Evolutionary conservation across 2,888 invertebrate genomes (phyloP).

Genomic region (Aquatica leii): DNA sequence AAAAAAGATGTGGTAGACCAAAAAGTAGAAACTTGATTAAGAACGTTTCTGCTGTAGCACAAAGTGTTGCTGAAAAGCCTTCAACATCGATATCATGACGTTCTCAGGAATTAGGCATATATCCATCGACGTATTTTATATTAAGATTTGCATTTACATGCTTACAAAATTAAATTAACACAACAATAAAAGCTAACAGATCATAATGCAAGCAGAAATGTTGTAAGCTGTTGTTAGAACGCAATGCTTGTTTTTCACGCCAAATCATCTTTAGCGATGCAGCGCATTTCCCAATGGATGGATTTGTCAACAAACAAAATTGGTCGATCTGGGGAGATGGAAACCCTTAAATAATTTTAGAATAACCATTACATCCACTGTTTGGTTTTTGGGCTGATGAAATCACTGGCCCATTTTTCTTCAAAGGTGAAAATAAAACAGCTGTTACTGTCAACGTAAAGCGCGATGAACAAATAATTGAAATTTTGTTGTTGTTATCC

Average conservation of each 20-base stretch:
- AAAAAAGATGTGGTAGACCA: not conserved
- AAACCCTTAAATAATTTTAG: too few relatives aligned
- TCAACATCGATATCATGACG: not conserved
- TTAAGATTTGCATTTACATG: not conserved
- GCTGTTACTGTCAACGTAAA: not conserved
- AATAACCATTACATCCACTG: too few relatives aligned
- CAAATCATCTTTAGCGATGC: not conserved
- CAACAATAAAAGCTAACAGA: too few relatives aligned
- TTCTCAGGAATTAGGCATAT: not conserved
- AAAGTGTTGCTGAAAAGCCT: too few relatives aligned
- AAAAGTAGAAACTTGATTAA: too few relatives aligned
- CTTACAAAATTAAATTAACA: not conserved
- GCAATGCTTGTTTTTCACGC: too few relatives aligned
- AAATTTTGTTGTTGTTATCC: too few relatives aligned
- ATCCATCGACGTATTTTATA: not conserved
- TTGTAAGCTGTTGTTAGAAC: not conserved
- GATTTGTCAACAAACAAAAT: conserved; percentile 10
- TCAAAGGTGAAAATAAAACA: not conserved
- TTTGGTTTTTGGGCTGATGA: too few relatives aligned
- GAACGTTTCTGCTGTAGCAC: not conserved
- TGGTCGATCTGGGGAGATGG: not conserved
- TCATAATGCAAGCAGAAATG: too few relatives aligned
- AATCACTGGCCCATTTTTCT: not conserved
- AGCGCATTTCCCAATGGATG: not conserved
- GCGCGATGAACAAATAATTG: not conserved